Conservation (phyloP, 2,113 vertebrate genomes). For the Brevimyrus niger region DNA sequence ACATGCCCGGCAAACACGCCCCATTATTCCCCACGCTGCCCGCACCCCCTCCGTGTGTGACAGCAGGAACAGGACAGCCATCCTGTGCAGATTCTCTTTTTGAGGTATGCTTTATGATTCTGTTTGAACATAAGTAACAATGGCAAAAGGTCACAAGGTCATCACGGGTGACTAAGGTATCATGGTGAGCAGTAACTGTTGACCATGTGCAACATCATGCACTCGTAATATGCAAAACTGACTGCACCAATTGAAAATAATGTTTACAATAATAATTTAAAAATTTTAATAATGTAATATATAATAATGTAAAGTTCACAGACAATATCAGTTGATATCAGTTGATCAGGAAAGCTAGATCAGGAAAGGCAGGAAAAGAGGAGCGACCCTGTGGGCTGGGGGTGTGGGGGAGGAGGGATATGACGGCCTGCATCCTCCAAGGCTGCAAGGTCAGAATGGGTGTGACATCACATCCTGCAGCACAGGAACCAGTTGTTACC, state of each 20-base stretch:
- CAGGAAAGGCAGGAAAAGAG: constrained; percentile 19
- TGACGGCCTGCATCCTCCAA: constrained; percentile 53
- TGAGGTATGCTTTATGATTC: neutral
- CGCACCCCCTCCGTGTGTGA: neutral
- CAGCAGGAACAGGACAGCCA: neutral
- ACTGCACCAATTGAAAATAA: neutral
- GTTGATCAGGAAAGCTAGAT: neutral
- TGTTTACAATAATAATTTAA: neutral
- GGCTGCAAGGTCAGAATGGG: constrained; percentile 46
- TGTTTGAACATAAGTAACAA: neutral
- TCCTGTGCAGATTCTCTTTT: neutral
- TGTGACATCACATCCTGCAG: constrained; percentile 53
- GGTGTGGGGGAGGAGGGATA: constrained; percentile 10
- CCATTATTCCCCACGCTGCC: neutral
- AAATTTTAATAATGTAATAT: neutral
- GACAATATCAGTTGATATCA: neutral
- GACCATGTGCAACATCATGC: neutral
- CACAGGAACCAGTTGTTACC: constrained; percentile 52
- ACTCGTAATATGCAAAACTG: neutral
- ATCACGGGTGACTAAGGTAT: neutral
- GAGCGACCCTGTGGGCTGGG: neutral
- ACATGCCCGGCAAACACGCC: neutral
- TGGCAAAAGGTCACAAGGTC: neutral
- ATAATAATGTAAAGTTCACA: neutral
- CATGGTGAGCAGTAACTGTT: neutral